Conservation (phyloP, 2,113 vertebrate species). For the Pipa parva region DNA sequence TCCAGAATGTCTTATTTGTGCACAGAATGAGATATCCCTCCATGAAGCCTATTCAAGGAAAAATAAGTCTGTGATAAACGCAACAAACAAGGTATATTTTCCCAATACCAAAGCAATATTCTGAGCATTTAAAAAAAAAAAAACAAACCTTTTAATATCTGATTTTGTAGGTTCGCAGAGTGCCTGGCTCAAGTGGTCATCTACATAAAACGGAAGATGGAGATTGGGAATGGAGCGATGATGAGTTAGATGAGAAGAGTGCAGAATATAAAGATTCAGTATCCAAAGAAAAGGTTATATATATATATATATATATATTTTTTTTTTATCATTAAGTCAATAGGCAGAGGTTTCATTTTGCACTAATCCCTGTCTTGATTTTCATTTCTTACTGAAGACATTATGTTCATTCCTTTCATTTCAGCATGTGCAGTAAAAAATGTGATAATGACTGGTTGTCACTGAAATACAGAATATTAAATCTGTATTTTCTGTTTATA, state of each 20-base stretch:
- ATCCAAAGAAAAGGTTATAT: conserved; percentile 85
- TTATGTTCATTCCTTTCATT: background rate
- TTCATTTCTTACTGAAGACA: background rate
- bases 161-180: conserved; percentile 80
- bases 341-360: background rate
- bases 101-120: background rate
- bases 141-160: conserved; percentile 20
- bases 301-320: too few species aligned
- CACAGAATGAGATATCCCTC: background rate
- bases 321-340: background rate
- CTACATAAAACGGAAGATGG: conserved; percentile 97
- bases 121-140: background rate
- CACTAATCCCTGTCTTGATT: background rate
- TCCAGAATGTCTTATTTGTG: too few species aligned
- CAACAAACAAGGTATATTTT: background rate
- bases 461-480: conserved; percentile 42
- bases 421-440: background rate
- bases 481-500: conserved; percentile 39
- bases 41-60: background rate
- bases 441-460: too few species aligned
- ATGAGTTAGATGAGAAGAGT: conserved; percentile 90
- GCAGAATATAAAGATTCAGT: conserved; percentile 88
- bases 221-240: conserved; percentile 98
- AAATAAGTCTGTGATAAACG: background rate
- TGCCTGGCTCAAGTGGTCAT: conserved; percentile 93